A percentile compares a stretch with the other conserved stretches of the same genome.
Evolutionary conservation across 1,140 invertebrate species (phyloP).

Genomic region (Centruroides sculpturatus): DNA sequence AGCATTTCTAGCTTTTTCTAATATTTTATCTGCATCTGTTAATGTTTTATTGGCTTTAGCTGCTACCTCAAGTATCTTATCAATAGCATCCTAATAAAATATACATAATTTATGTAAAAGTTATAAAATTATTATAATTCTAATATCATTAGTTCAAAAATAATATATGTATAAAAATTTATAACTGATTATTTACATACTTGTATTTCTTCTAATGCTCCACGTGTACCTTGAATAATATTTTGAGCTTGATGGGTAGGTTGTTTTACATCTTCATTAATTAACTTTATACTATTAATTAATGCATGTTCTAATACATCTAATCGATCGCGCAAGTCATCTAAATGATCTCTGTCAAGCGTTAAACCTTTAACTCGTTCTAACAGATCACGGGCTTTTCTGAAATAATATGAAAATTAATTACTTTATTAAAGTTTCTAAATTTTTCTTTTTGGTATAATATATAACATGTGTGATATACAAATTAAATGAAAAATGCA

Average conservation of each 20-base stretch:
- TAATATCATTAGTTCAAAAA: too few relatives aligned
- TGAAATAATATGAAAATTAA: background rate
- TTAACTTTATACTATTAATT: conserved; percentile 11
- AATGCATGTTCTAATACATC: conserved; percentile 12
- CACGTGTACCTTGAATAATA: background rate
- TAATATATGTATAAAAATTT: conserved; percentile 1
- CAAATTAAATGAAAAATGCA: too few relatives aligned
- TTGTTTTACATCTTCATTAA: conserved; percentile 18
- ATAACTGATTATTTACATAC: conserved; percentile 16
- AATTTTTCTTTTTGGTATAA: too few relatives aligned
- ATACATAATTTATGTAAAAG: background rate
- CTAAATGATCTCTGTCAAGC: conserved; percentile 8
- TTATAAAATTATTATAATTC: too few relatives aligned
- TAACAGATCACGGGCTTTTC: conserved; percentile 17
- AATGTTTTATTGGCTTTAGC: conserved; percentile 2
- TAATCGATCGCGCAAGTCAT: conserved; percentile 13
- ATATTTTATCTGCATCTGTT: conserved; percentile 7
- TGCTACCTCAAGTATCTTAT: conserved; percentile 2
- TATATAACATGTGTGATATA: too few relatives aligned
- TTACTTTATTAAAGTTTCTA: too few relatives aligned
- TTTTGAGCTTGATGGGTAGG: conserved; percentile 13
- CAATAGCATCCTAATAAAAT: background rate
- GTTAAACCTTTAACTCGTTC: conserved; percentile 16
- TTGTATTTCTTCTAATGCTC: conserved; percentile 4
- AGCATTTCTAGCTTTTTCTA: conserved; percentile 6